Evolutionary conservation across 2,888 invertebrate species (phyloP).

Genomic region (Cataglyphis albicans): DNA sequence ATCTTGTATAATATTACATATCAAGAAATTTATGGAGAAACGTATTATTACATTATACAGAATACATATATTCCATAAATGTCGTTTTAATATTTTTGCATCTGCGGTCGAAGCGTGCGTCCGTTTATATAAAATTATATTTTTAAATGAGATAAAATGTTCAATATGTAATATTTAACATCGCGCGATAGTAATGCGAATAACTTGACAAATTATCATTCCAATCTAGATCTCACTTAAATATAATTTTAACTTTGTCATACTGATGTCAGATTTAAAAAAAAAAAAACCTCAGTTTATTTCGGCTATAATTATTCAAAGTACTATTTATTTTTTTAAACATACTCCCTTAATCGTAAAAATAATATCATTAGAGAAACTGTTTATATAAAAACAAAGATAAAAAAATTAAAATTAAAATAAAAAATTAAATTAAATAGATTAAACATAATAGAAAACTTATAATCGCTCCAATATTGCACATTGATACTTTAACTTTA

Average conservation of each 20-base stretch:
- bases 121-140: slow-evolving; percentile 7
- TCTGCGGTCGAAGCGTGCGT: neutral
- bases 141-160: slow-evolving; percentile 4
- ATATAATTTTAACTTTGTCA: neutral
- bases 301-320: neutral
- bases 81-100: neutral
- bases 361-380: neutral
- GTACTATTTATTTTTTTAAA: neutral
- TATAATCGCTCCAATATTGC: neutral
- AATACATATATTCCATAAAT: neutral
- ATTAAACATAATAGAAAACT: neutral
- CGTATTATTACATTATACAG: neutral
- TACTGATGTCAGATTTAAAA: neutral
- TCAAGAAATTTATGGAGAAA: neutral
- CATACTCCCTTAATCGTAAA: neutral
- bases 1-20: slow-evolving; percentile 6
- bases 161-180: slow-evolving; percentile 1
- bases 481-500: neutral
- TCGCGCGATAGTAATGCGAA: neutral
- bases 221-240: neutral
- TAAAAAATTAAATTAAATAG: neutral
- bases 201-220: neutral
- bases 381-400: neutral
- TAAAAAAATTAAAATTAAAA: neutral
- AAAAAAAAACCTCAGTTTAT: neutral